Percentiles rank a stretch among this genome's conserved stretches.
These are phyloP conservation scores for Pedicia rivosa DNA, from an alignment of 2,888 invertebrate species.

Conservation along the genomic window DNA sequence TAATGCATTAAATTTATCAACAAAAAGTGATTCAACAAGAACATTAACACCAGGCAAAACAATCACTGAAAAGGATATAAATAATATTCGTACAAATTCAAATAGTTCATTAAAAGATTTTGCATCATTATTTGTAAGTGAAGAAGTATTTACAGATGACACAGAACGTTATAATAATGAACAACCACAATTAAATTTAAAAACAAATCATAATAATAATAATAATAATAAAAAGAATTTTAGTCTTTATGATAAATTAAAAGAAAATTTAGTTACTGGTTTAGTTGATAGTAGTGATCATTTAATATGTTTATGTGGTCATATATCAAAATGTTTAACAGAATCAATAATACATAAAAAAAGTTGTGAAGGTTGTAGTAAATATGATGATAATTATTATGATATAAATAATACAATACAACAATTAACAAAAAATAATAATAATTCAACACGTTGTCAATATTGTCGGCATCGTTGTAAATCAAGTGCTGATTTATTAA, in stretches of 20 bases:
- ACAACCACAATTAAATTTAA: conserved; percentile 21
- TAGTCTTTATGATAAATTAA: conserved; percentile 68
- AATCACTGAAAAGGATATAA: conserved; percentile 20
- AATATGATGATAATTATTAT: conserved; percentile 21
- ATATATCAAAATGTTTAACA: conserved; percentile 64
- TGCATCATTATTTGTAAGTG: conserved; percentile 23
- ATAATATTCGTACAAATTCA: conserved; percentile 31
- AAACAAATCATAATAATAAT: conserved; percentile 17
- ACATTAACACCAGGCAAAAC: too few species aligned
- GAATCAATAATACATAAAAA: conserved; percentile 69
- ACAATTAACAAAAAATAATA: neutral
- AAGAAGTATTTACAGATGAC: conserved; percentile 1
- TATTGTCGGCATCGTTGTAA: conserved; percentile 77
- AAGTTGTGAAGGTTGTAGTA: conserved; percentile 43
- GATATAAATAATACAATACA: neutral
- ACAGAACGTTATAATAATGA: conserved; percentile 4
- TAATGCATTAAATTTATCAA: conserved; percentile 2
- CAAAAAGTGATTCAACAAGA: too few species aligned
- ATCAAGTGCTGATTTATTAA: conserved; percentile 59
- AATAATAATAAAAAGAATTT: conserved; percentile 32
- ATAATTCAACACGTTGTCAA: conserved; percentile 59
- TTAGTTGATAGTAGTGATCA: conserved; percentile 43
- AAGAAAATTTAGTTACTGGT: conserved; percentile 52
- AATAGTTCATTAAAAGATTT: conserved; percentile 38
- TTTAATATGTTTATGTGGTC: conserved; percentile 54